Conservation (phyloP, 1,140 invertebrate species). For the Bombus affinis region DNA sequence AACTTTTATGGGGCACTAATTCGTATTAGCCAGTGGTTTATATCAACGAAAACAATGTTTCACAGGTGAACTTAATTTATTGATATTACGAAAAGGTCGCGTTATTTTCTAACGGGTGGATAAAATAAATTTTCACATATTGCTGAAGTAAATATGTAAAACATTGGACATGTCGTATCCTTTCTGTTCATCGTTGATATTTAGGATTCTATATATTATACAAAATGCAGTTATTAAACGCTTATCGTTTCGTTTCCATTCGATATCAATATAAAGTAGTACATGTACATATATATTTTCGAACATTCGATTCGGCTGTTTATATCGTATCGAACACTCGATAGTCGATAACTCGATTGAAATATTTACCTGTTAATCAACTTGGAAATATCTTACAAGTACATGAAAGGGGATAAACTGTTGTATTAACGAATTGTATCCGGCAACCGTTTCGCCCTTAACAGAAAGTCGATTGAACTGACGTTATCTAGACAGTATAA, state of each 20-base stretch:
- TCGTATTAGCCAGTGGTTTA: neutral
- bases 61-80: neutral
- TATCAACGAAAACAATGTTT: neutral
- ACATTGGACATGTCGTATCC: neutral
- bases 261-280: neutral
- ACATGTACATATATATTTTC: neutral
- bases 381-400: neutral
- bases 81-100: neutral
- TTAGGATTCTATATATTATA: neutral
- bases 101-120: too few relatives aligned
- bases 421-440: constrained; percentile 38
- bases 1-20: neutral
- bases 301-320: neutral
- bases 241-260: neutral
- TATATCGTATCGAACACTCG: neutral
- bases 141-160: neutral
- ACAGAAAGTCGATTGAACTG: constrained; percentile 28
- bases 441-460: neutral
- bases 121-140: neutral
- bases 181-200: neutral
- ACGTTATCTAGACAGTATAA: constrained; percentile 29
- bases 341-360: neutral
- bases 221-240: neutral
- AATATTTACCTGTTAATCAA: neutral
- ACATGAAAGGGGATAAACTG: constrained; percentile 44